phyloP scores from a whole-genome alignment of 2,113 vertebrate genomes.

The Eretmodus cyanostictus region DNA sequence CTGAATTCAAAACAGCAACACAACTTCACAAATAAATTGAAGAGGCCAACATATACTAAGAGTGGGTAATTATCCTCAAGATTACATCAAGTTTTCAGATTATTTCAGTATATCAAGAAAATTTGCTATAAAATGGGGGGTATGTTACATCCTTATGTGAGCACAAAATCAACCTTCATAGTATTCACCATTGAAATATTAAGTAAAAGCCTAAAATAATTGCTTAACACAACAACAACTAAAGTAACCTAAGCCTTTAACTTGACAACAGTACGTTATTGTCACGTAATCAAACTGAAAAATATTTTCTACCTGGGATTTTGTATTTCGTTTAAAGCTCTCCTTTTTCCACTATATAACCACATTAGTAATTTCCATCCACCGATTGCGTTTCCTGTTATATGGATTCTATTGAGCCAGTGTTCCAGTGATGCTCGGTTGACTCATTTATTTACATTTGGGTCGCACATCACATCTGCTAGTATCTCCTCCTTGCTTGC shows the following conservation, averaged over 20 bases:
- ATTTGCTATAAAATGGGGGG: not conserved
- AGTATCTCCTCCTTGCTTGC: not conserved
- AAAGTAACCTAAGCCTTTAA: not conserved
- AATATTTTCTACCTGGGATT: not conserved
- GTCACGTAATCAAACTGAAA: not conserved
- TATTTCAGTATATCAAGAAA: not conserved
- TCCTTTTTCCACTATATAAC: not conserved
- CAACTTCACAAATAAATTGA: not conserved
- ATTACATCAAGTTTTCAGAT: not conserved
- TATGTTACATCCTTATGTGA: not conserved
- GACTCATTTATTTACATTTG: not conserved
- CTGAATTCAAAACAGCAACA: not conserved
- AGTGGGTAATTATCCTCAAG: not conserved
- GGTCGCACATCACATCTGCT: not conserved
- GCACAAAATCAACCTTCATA: not conserved
- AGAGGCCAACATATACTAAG: not conserved
- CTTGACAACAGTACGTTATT: not conserved
- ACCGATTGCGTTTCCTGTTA: not conserved
- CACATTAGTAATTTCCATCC: not conserved
- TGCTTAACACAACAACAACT: not conserved
- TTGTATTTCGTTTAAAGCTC: not conserved
- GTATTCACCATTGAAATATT: not conserved
- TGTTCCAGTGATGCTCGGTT: not conserved
- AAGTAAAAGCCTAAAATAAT: not conserved
- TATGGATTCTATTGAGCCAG: not conserved